phyloP scores from a whole-genome alignment of 2,797 vertebrate species.

The Gymnocypris eckloni region DNA sequence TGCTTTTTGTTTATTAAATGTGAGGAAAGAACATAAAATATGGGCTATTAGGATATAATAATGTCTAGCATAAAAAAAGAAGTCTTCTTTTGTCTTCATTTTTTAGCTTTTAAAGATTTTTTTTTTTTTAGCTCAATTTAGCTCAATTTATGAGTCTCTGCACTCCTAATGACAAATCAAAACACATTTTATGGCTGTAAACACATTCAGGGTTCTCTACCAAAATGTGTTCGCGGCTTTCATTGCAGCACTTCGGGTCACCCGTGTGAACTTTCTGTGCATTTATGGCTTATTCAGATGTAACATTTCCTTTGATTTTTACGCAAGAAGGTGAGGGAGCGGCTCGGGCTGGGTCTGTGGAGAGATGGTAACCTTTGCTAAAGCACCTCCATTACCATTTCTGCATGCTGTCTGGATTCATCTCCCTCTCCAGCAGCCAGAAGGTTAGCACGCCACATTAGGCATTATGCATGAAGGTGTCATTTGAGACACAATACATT shows the following conservation, averaged over 20 bases:
- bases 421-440: conserved; percentile 54
- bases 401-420: conserved; percentile 55
- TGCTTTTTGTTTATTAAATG: conserved; percentile 19
- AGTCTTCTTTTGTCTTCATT: neutral
- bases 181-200: conserved; percentile 43
- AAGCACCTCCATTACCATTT: conserved; percentile 61
- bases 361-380: conserved; percentile 66
- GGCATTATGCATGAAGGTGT: conserved; percentile 58
- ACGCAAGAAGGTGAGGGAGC: conserved; percentile 40
- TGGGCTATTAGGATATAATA: neutral
- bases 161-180: conserved; percentile 28
- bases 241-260: conserved; percentile 34
- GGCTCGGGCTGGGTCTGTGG: conserved; percentile 43
- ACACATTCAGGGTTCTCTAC: conserved; percentile 33
- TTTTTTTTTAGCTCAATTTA: conserved; percentile 14
- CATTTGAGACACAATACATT: conserved; percentile 53
- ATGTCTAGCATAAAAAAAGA: neutral
- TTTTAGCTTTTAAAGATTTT: conserved; percentile 12
- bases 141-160: conserved; percentile 9
- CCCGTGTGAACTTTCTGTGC: conserved; percentile 51
- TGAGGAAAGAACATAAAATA: neutral
- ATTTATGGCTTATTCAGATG: conserved; percentile 62
- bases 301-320: conserved; percentile 61
- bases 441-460: conserved; percentile 60
- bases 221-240: conserved; percentile 22